Evolutionary conservation across 2,797 vertebrate genomes (phyloP).

Genomic region (Microtus obscurus): DNA sequence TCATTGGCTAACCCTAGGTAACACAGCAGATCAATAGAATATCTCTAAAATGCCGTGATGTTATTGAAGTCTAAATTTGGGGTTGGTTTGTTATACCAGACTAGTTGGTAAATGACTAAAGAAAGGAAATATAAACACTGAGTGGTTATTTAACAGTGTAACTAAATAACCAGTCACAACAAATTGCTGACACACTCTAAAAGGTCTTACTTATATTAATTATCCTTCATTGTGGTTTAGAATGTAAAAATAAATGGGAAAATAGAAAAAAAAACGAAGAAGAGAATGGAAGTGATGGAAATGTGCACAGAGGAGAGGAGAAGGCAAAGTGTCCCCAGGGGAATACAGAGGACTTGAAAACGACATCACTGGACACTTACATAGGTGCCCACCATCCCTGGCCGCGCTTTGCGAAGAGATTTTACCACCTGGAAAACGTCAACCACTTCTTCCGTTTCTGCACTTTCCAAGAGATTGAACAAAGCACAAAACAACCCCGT

Average conservation of each 20-base stretch:
- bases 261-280: not conserved
- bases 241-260: not conserved
- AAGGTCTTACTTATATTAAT: not conserved
- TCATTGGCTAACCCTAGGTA: not conserved
- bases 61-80: not conserved
- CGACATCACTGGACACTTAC: constrained; percentile 87
- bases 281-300: not conserved
- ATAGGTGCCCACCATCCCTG: constrained; percentile 89
- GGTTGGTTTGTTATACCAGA: not conserved
- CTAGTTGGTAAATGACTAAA: not conserved
- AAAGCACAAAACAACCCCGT: constrained; percentile 95
- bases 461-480: constrained; percentile 94
- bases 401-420: constrained; percentile 92
- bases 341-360: not conserved
- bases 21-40: too few species aligned
- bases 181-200: not conserved
- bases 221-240: not conserved
- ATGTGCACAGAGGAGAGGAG: not conserved
- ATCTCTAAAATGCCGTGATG: not conserved
- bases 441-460: constrained; percentile 92
- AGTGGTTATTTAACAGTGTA: not conserved
- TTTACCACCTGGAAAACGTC: constrained; percentile 96
- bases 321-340: rapidly evolving
- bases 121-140: not conserved
- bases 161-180: not conserved